These are phyloP conservation scores for Petrocephalus sullivani DNA, from an alignment of 2,797 vertebrate species.

Conservation along the genomic window DNA sequence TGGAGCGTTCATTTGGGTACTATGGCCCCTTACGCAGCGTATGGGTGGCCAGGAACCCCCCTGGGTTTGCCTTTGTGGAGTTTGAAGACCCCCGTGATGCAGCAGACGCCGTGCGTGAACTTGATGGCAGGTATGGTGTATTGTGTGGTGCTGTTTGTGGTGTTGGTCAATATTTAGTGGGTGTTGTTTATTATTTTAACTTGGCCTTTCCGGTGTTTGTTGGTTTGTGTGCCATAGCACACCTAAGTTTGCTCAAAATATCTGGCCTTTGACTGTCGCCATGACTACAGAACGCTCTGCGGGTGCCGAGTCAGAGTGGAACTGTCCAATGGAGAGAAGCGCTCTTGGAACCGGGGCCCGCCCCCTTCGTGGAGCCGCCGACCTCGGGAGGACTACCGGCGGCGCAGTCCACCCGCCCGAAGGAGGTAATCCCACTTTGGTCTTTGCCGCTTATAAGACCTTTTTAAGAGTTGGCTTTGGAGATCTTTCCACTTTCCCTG, in stretches of 20 bases:
- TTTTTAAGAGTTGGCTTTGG: neutral
- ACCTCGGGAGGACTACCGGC: constrained; percentile 82
- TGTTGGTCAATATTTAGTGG: neutral
- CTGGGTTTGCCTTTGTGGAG: constrained; percentile 95
- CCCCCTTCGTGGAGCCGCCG: constrained; percentile 89
- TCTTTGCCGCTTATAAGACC: neutral
- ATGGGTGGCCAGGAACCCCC: constrained; percentile 94
- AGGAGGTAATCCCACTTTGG: constrained; percentile 72
- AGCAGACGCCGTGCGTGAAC: constrained; percentile 88
- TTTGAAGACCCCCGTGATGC: constrained; percentile 97
- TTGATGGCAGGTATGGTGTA: constrained; percentile 83
- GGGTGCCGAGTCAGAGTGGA: constrained; percentile 92
- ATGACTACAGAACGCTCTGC: constrained; percentile 73
- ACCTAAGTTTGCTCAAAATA: neutral
- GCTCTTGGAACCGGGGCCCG: constrained; percentile 87
- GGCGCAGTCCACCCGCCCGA: constrained; percentile 81
- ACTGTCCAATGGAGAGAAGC: constrained; percentile 90
- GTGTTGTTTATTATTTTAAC: neutral
- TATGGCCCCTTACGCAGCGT: constrained; percentile 92
- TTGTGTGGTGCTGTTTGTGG: neutral
- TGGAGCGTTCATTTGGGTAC: constrained; percentile 91
- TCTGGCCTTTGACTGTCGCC: neutral
- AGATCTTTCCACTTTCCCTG: constrained; percentile 1
- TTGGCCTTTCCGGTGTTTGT: neutral
- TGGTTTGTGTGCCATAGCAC: neutral